Conservation (phyloP, 2,888 invertebrate species). For the Pegoplata infirma region DNA sequence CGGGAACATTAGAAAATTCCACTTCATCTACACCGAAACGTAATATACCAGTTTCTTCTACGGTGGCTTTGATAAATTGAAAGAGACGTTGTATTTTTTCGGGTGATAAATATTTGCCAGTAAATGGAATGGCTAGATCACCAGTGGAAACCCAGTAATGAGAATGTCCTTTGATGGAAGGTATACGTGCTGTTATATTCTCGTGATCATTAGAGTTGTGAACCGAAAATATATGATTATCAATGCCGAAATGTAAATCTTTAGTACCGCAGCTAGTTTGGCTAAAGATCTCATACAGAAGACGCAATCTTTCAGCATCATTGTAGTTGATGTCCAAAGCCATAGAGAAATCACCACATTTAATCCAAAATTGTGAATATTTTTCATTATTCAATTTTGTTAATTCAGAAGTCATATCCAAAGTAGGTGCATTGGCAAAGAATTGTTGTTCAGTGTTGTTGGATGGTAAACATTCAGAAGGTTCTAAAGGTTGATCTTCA, state of each 20-base stretch:
- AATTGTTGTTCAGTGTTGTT: constrained; percentile 64
- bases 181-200: constrained; percentile 63
- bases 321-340: constrained; percentile 68
- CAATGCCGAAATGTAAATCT: constrained; percentile 73
- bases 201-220: constrained; percentile 36
- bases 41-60: constrained; percentile 45
- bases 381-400: constrained; percentile 5
- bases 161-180: constrained; percentile 67
- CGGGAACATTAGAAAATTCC: constrained; percentile 72
- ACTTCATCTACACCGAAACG: constrained; percentile 74
- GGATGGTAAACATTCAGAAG: constrained; percentile 43
- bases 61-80: constrained; percentile 67
- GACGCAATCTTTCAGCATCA: constrained; percentile 66
- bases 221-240: constrained; percentile 69
- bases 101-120: constrained; percentile 68
- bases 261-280: constrained; percentile 70
- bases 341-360: constrained; percentile 70
- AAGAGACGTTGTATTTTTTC: constrained; percentile 71
- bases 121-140: constrained; percentile 72
- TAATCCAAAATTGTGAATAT: constrained; percentile 71
- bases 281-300: constrained; percentile 73
- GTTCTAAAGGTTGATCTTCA: constrained; percentile 71
- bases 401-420: constrained; percentile 63
- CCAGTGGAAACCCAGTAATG: constrained; percentile 76
- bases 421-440: constrained; percentile 66